Percentiles rank a stretch among this genome's conserved stretches.
Evolutionary conservation across 2,888 invertebrate genomes (phyloP).

Genomic region (Nineta flava): DNA sequence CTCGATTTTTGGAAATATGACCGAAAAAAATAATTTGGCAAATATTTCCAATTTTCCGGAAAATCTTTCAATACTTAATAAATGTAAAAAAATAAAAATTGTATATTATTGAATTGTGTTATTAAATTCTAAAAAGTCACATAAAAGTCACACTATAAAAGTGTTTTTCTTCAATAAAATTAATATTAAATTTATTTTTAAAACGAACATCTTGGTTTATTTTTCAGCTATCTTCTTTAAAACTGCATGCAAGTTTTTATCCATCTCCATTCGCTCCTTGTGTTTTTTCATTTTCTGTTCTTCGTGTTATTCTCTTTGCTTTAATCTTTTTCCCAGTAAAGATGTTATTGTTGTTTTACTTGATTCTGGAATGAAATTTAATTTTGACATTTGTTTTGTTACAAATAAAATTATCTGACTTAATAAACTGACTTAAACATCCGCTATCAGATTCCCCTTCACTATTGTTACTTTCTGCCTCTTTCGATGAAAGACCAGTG

Average conservation of each 20-base stretch:
- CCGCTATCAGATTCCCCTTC: conserved; percentile 1
- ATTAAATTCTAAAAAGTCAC: no score
- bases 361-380: conserved; percentile 4
- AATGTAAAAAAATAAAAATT: no score
- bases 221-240: conserved; percentile 1
- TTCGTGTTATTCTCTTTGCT: conserved; percentile 12
- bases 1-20: no score
- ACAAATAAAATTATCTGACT: neutral
- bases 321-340: conserved; percentile 10
- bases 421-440: neutral
- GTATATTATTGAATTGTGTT: no score
- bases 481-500: conserved; percentile 3
- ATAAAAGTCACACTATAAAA: no score
- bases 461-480: conserved; percentile 3
- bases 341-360: conserved; percentile 1
- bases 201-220: no score
- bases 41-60: no score
- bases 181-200: no score
- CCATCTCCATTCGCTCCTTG: conserved; percentile 13
- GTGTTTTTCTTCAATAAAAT: no score
- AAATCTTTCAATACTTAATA: no score
- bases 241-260: conserved; percentile 9
- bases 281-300: conserved; percentile 11
- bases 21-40: no score
- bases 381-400: neutral